phyloP scores from a whole-genome alignment of 2,113 vertebrate genomes.

The Anoplopoma fimbria region DNA sequence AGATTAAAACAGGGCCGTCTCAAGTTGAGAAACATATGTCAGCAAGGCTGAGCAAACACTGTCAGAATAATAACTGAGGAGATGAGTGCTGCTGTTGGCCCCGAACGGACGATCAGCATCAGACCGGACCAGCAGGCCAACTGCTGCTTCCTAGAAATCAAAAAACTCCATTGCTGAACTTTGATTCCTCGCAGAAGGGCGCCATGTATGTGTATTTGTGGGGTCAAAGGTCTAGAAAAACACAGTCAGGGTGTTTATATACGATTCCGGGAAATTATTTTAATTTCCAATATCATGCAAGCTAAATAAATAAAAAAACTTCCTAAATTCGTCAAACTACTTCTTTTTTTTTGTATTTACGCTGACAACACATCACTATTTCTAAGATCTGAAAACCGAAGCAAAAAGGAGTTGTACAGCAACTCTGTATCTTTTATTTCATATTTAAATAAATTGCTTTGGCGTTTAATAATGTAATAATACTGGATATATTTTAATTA shows the following conservation, averaged over 20 bases:
- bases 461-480: no score
- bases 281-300: conserved; percentile 22
- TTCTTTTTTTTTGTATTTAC: background rate
- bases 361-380: background rate
- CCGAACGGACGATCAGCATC: conserved; percentile 28
- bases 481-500: no score
- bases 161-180: conserved; percentile 69
- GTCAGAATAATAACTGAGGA: conserved; percentile 69
- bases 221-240: conserved; percentile 49
- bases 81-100: conserved; percentile 66
- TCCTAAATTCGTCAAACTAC: background rate
- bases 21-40: conserved; percentile 76
- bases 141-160: conserved; percentile 78
- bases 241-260: conserved; percentile 28
- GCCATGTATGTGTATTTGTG: conserved; percentile 49
- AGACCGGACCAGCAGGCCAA: conserved; percentile 44
- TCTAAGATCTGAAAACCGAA: background rate
- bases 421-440: background rate
- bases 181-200: conserved; percentile 47
- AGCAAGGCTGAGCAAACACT: conserved; percentile 75
- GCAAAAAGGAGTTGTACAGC: background rate
- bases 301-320: conserved; percentile 25
- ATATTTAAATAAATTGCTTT: background rate
- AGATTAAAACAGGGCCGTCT: conserved; percentile 76
- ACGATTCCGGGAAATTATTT: conserved; percentile 41